Evolutionary conservation across 2,888 invertebrate species (phyloP).

Genomic region (Cantharis lateralis): DNA sequence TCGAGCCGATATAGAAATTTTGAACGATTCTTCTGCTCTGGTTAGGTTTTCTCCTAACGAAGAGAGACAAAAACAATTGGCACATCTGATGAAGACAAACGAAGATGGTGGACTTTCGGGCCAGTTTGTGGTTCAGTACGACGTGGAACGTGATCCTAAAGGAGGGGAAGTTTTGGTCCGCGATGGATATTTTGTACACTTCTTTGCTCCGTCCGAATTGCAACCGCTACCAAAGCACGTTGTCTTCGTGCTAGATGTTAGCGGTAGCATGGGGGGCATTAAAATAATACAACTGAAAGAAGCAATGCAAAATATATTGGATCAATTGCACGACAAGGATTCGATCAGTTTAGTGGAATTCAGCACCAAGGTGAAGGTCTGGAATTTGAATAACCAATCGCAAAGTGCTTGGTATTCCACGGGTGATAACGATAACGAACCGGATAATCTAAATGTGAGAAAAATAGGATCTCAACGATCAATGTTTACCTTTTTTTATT

Average conservation of each 20-base stretch:
- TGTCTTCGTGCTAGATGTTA: constrained; percentile 76
- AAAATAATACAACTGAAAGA: constrained; percentile 68
- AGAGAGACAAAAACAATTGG: constrained; percentile 63
- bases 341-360: constrained; percentile 73
- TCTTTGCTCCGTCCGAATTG: constrained; percentile 68
- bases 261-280: constrained; percentile 73
- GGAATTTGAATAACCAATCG: constrained; percentile 58
- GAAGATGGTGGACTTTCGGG: constrained; percentile 61
- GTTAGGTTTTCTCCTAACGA: constrained; percentile 64
- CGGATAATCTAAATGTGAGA: not conserved
- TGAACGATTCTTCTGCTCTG: constrained; percentile 41
- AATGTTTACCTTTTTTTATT: not conserved
- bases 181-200: constrained; percentile 77
- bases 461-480: too few relatives aligned
- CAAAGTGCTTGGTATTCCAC: constrained; percentile 45
- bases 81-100: constrained; percentile 49
- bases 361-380: constrained; percentile 59
- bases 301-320: constrained; percentile 70
- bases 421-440: not conserved
- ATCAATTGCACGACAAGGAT: constrained; percentile 65
- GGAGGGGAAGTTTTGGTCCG: constrained; percentile 66
- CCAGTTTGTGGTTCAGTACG: constrained; percentile 71
- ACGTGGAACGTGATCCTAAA: constrained; percentile 63
- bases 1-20: constrained; percentile 42
- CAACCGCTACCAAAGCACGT: constrained; percentile 67